Evolutionary conservation across 2,797 vertebrate genomes (phyloP).

Genomic region (Bufotes viridis): DNA sequence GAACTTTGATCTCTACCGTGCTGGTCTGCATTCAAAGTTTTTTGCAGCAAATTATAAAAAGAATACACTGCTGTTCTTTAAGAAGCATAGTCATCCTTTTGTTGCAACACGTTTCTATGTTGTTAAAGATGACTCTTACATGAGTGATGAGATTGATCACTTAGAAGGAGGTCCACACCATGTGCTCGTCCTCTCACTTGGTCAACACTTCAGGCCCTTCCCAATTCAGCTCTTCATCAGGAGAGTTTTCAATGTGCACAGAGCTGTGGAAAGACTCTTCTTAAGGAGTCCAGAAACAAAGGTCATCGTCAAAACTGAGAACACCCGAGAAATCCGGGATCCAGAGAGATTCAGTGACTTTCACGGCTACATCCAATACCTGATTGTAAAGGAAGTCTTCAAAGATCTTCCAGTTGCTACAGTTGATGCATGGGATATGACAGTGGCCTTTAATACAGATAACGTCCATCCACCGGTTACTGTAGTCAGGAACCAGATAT

Average conservation of each 20-base stretch:
- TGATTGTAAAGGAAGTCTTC: constrained; percentile 64
- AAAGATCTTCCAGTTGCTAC: constrained; percentile 59
- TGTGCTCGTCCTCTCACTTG: constrained; percentile 30
- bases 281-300: constrained; percentile 42
- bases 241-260: constrained; percentile 61
- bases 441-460: constrained; percentile 62
- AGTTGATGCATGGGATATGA: constrained; percentile 68
- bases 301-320: constrained; percentile 47
- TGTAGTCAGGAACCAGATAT: constrained; percentile 65
- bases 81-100: neutral
- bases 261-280: constrained; percentile 64
- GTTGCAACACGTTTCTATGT: neutral
- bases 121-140: neutral
- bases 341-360: too few species aligned
- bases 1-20: neutral
- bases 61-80: neutral
- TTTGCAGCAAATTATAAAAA: neutral
- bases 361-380: too few species aligned
- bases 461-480: constrained; percentile 59
- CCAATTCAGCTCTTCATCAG: constrained; percentile 66
- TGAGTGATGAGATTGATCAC: too few species aligned
- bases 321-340: too few species aligned
- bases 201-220: constrained; percentile 70
- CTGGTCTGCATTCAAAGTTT: neutral
- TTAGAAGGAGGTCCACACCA: too few species aligned